Percentiles rank a stretch among this genome's conserved stretches.
Conservation (phyloP, 2,113 vertebrate species). For the Pomatostomus ruficeps region DNA sequence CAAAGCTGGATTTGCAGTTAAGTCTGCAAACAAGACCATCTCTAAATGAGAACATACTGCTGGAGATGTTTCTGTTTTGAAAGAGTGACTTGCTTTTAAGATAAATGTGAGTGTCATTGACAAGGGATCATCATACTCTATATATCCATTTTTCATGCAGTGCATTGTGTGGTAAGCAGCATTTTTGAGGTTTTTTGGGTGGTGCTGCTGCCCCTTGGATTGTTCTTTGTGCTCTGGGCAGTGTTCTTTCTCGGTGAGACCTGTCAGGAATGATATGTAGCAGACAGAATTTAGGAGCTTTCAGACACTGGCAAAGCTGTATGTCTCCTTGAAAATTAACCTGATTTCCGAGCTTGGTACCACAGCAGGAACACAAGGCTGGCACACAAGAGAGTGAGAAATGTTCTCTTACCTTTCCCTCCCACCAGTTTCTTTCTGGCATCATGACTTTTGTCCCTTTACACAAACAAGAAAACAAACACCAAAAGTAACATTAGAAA, state of each 20-base stretch:
- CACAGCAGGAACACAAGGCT: neutral
- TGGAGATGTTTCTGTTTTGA: neutral
- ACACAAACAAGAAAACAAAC: neutral
- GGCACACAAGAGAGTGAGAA: neutral
- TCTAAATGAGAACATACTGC: neutral
- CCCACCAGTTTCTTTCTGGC: neutral
- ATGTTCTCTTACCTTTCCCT: neutral
- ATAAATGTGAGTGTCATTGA: neutral
- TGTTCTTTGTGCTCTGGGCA: neutral
- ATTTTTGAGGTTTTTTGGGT: neutral
- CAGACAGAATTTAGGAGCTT: slow-evolving; percentile 5
- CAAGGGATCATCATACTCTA: neutral
- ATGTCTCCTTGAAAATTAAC: neutral
- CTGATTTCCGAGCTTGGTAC: neutral
- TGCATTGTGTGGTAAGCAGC: neutral
- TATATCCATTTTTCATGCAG: neutral
- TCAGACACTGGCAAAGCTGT: neutral
- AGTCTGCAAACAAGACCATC: neutral
- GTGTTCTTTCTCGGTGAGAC: neutral
- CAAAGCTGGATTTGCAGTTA: neutral
- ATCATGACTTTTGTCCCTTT: neutral
- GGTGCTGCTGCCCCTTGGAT: neutral
- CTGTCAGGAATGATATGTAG: neutral
- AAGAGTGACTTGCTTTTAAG: neutral
- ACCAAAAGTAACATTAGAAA: neutral